phyloP scores from a whole-genome alignment of 2,797 vertebrate species.

The Hydrophis major region DNA sequence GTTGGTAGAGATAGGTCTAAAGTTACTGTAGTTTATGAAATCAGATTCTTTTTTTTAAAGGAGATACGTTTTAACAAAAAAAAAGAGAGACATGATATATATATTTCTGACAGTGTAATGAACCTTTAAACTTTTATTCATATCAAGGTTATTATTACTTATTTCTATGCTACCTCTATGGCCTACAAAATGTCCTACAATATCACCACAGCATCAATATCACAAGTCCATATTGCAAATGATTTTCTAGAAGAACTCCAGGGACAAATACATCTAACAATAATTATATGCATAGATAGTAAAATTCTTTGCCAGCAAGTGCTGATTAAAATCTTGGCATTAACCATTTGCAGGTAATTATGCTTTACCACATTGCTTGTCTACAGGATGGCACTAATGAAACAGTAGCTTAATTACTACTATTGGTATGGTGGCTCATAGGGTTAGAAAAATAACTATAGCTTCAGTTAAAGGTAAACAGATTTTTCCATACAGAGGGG shows the following conservation, averaged over 20 bases:
- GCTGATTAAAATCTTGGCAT: slow-evolving; percentile 45
- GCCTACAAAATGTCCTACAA: not conserved
- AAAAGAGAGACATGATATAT: not conserved
- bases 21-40: not conserved
- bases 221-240: not conserved
- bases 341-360: slow-evolving; percentile 45
- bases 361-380: slow-evolving; percentile 25
- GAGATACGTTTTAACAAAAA: not conserved
- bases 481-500: not conserved
- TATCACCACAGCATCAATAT: not conserved
- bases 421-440: slow-evolving; percentile 24
- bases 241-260: slow-evolving; percentile 13
- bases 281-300: slow-evolving; percentile 21
- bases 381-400: slow-evolving; percentile 38
- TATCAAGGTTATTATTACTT: not conserved
- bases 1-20: not conserved
- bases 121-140: not conserved
- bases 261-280: slow-evolving; percentile 19
- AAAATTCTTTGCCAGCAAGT: slow-evolving; percentile 43
- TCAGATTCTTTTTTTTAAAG: not conserved
- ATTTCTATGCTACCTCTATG: not conserved
- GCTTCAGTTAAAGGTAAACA: slow-evolving; percentile 1
- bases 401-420: slow-evolving; percentile 39
- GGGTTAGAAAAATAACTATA: slow-evolving; percentile 30
- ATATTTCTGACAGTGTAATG: not conserved